Evolutionary conservation across 2,888 invertebrate genomes (phyloP).

Genomic region (Chelonus formosanus): DNA sequence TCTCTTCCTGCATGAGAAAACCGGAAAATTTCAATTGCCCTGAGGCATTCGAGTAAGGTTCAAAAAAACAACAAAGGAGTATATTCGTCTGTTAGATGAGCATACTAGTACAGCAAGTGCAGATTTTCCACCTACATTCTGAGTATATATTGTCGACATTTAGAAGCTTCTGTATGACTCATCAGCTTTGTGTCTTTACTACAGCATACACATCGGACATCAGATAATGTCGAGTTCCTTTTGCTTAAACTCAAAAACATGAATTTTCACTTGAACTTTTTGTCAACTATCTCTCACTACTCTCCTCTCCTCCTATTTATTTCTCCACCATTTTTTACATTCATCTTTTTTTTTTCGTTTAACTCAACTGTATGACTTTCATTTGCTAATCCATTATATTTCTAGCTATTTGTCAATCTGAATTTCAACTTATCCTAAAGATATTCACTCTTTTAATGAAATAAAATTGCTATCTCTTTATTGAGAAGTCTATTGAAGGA

Average conservation of each 20-base stretch:
- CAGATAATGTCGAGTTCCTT: not conserved
- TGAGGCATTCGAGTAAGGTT: slow-evolving; percentile 17
- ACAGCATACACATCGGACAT: slow-evolving; percentile 7
- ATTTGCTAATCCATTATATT: slow-evolving; percentile 1
- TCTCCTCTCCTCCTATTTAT: not conserved
- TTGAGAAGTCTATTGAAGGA: no score
- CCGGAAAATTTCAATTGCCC: slow-evolving; percentile 28
- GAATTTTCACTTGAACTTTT: slow-evolving; percentile 65
- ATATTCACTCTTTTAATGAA: no score
- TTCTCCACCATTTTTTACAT: not conserved
- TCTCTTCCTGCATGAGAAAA: slow-evolving; percentile 15
- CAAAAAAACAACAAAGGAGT: slow-evolving; percentile 1
- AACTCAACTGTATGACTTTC: no score
- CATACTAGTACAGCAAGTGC: slow-evolving; percentile 10
- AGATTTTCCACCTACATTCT: no score
- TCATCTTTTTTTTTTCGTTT: not conserved
- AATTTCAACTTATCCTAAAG: no score
- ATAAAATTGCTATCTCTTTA: no score
- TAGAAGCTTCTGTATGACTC: slow-evolving; percentile 62
- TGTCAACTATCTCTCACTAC: slow-evolving; percentile 54
- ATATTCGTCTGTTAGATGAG: slow-evolving; percentile 16
- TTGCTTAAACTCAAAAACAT: slow-evolving; percentile 58
- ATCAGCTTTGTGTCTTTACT: slow-evolving; percentile 62
- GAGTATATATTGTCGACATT: slow-evolving; percentile 46
- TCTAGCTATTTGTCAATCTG: not conserved